Base-by-base conservation (phyloP, 53 echinoderm and acorn worm species). In the Mesocentrotus franciscanus region DNA sequence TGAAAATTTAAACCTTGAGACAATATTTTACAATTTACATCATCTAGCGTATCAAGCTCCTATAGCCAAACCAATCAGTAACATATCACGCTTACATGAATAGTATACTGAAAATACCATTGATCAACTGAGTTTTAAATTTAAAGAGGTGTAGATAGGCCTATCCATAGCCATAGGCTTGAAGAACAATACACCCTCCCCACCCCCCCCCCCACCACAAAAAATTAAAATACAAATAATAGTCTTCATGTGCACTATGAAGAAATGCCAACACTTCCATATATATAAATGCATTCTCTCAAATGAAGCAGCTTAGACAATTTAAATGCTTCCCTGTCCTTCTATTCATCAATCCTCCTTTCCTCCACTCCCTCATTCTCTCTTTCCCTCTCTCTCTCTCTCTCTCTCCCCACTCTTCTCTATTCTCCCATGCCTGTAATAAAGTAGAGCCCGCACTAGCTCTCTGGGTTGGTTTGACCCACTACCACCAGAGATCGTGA, bases 401-500 rank as follows among this genome's bases (percentile, higher is more conserved):
- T 26, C 29, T 14, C 59, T 24, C 66, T 16, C 61, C 83, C 16
- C 93, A 1, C 83, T 10, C 32, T 49, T n/a, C 71, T 70, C 16
- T 30, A 93, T 56, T 85, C 71, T 59, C 22, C 8, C 29, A 64
- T 66, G 61, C 55, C 60, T 66, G 62, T 85, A 42, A 18, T 24
- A 12, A 34, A 10, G 27, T n/a, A 62, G 8, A 61, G 15, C 64
- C 75, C 17, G 76, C 75, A 55, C 92, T 92, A 26, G 66, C 55
- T 75, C 42, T 20, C 61, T n/a, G 61, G 85, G 36, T 49, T 49
- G 49, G 49, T 56, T 36, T 94, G 95, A 85, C 96, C 97, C 94
- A 91, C 95, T 92, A 94, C 94, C 96, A 95, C 89, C 91, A 95
- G 95, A 97, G 96, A 97, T 96, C 95, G 96, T 89, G 70, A 72